These are phyloP conservation scores for Meandrusa payeni DNA, from an alignment of 2,888 invertebrate genomes.

Conservation along the genomic window DNA sequence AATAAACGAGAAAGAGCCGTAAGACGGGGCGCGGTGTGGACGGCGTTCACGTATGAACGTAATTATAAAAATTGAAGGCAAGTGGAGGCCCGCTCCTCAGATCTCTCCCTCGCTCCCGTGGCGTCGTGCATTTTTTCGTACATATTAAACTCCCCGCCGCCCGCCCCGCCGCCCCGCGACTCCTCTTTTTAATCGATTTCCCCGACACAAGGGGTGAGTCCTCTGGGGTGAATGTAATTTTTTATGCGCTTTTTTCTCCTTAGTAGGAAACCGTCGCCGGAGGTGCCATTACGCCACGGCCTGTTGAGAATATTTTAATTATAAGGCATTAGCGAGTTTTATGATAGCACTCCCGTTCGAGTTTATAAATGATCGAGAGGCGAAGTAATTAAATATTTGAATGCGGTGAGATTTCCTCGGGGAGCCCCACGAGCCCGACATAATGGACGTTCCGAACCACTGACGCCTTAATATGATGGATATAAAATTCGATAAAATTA, in stretches of 20 bases:
- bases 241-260: slow-evolving; percentile 79
- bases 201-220: slow-evolving; percentile 80
- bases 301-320: slow-evolving; percentile 82
- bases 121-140: slow-evolving; percentile 80
- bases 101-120: slow-evolving; percentile 70
- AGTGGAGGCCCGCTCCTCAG: slow-evolving; percentile 64
- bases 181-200: slow-evolving; percentile 82
- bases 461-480: slow-evolving; percentile 72
- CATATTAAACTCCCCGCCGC: slow-evolving; percentile 75
- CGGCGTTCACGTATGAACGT: slow-evolving; percentile 83
- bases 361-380: slow-evolving; percentile 79
- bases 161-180: slow-evolving; percentile 65
- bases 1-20: slow-evolving; percentile 58
- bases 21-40: slow-evolving; percentile 45
- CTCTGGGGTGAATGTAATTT: slow-evolving; percentile 82
- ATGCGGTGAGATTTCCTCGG: slow-evolving; percentile 78
- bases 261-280: slow-evolving; percentile 74
- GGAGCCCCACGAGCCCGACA: slow-evolving; percentile 58
- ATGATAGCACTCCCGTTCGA: slow-evolving; percentile 76
- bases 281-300: slow-evolving; percentile 81
- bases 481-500: slow-evolving; percentile 78
- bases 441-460: slow-evolving; percentile 63
- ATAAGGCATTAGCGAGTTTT: slow-evolving; percentile 81
- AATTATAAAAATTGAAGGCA: slow-evolving; percentile 81
- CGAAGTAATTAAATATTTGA: slow-evolving; percentile 80